phyloP scores from a whole-genome alignment of 1,140 invertebrate genomes.

The Danaus melanippus region DNA sequence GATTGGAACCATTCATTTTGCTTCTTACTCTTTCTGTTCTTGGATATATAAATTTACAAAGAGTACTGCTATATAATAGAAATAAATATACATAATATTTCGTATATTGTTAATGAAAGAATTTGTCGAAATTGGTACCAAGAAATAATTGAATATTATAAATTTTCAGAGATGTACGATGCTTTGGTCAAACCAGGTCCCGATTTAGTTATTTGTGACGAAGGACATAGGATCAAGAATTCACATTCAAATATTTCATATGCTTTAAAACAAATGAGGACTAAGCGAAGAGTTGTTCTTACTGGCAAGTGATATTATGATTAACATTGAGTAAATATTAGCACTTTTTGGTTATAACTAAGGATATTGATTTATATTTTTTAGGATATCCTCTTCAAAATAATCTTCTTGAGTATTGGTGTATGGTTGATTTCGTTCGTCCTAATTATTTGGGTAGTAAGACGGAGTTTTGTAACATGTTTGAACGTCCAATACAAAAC shows the following conservation, averaged over 20 bases:
- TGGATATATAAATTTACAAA: no score
- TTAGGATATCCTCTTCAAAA: conserved; percentile 95
- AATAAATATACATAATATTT: no score
- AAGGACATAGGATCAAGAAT: conserved; percentile 97
- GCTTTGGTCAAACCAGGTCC: conserved; percentile 93
- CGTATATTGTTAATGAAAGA: no score
- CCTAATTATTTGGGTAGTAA: conserved; percentile 94
- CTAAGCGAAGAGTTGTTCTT: conserved; percentile 90
- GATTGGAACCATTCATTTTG: no score
- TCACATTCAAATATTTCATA: conserved; percentile 94
- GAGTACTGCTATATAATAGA: no score
- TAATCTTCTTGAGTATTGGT: conserved; percentile 96
- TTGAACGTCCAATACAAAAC: conserved; percentile 94
- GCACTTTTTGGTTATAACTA: conserved; percentile 1
- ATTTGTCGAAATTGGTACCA: no score
- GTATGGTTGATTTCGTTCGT: conserved; percentile 96
- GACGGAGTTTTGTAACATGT: conserved; percentile 96
- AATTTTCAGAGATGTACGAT: conserved; percentile 82
- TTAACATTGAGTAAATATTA: neutral
- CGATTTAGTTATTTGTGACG: conserved; percentile 95
- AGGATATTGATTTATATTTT: conserved; percentile 9
- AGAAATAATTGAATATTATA: neutral
- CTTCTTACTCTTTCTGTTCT: no score
- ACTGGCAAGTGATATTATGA: conserved; percentile 74
- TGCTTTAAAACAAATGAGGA: conserved; percentile 92